Evolutionary conservation across 2,113 vertebrate species (phyloP), one percentile per base, ranked within the genome.

Genomic region (Hoplias malabaricus): DNA sequence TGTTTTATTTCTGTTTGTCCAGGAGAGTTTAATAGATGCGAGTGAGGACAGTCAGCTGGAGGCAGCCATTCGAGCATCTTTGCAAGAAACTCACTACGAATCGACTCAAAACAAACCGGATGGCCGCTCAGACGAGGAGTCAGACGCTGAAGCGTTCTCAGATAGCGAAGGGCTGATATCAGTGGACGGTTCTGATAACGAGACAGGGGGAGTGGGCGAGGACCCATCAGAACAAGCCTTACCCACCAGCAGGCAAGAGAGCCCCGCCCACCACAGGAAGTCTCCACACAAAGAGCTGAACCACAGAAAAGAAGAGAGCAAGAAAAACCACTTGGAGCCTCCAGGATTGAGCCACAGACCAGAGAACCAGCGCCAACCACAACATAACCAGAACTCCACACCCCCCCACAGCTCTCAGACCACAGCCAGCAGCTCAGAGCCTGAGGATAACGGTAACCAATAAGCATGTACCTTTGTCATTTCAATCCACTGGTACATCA

Each of bases 11-110:
- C n/a, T 31, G 7, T 85, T 77, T 23, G 1, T 38, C n/a, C 88
- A 99, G 98, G 98, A 99, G 88, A 99, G 97, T 76, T 92, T 99
- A 73, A 99, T 99, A 74, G 98, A 99, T 77, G 98, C 98, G 84
- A 99, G 98, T 73, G 98, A 99, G 91, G 98, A 99, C 90, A 99
- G 98, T 89, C 98, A 99, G 90, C 84, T 99, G 88, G 98, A 99
- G 91, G 98, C 98, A 57, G 98, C 98, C 2, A 99, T 99, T 87
- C 93, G 95, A 85, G 98, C 98, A 75, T 99, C 98, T 0, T 88
- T 99, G 46, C 96, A 98, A 88, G 98, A 99, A 90, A 99, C 98
- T 0, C 96, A 99, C 86, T 99, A 99, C 38, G 97, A 97, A 84
- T 99, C 96, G 61, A 89, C 91, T 0, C 92, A 94, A 16, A 90